Base-by-base conservation (phyloP, 2,797 vertebrate species). In the Myiotriccus ornatus region DNA sequence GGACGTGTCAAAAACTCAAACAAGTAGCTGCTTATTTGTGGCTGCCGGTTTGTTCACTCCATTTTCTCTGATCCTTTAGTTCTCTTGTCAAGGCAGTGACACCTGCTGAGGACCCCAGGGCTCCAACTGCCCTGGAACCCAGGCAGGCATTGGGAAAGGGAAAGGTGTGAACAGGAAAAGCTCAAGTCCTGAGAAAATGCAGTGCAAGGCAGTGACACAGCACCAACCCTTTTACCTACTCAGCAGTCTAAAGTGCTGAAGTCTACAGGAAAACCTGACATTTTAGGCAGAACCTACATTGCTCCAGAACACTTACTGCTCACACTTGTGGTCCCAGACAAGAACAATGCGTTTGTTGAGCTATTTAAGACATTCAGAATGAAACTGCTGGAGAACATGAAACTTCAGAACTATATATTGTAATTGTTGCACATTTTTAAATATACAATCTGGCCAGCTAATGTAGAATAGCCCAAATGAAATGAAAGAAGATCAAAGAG, bases 321-420 rank as follows among this genome's bases (percentile, higher is more conserved):
- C 59, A 76, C 28, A 60, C 4, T 16, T 69, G 60, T 74, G 57
- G 35, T 60, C 43, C 47, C 50, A 67, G 77, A 88, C 39, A 96
- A 87, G 65, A 93, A 95, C 92, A 77, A 76, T n/a, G 24, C 50
- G 68, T 55, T 52, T 14, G 4, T n/a, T 81, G 73, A 76, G 53
- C 35, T 80, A 32, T 67, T 93, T 62, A 88, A 83, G 84, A 52
- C 53, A 73, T 21, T 50, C 25, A 71, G 19, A 80, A 15, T 39
- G 23, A 84, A 92, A 96, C 27, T 88, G 50, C 55, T 62, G n/a
- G 65, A 94, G 86, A 62, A 92, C 69, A 49, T 34, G 52, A 80
- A 94, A 91, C 57, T 78, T 63, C 56, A 59, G 69, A 65, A 55
- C 55, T 88, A 34, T 34, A 49, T 44, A 77, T 23, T 39, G 21